Percentiles rank a stretch among this genome's conserved stretches.
Conservation (phyloP, 2,113 vertebrate species). For the Xyliphius kryptos region DNA sequence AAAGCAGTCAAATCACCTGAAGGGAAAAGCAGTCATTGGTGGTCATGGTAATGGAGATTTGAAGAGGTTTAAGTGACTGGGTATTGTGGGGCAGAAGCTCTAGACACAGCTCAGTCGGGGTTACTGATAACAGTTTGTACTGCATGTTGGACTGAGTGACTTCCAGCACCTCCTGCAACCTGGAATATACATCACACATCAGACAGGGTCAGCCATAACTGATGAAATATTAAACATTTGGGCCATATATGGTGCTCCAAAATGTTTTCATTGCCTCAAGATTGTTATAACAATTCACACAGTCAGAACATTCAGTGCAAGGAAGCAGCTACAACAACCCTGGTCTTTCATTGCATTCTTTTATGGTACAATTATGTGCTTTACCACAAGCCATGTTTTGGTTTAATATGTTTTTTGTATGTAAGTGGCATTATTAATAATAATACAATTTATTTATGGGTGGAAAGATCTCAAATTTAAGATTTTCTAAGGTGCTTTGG, state of each 20-base stretch:
- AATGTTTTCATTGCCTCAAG: too few species aligned
- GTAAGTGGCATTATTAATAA: too few species aligned
- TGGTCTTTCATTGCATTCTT: too few species aligned
- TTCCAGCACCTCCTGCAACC: conserved; percentile 46
- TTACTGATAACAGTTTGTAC: conserved; percentile 48
- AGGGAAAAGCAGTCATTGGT: conserved; percentile 50
- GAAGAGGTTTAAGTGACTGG: conserved; percentile 49
- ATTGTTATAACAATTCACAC: too few species aligned
- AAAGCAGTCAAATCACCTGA: conserved; percentile 43
- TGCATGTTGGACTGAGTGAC: conserved; percentile 42
- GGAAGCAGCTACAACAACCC: too few species aligned
- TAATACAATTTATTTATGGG: too few species aligned
- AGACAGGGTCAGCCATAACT: neutral
- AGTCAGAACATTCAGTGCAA: too few species aligned
- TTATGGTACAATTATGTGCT: too few species aligned
- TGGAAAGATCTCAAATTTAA: too few species aligned
- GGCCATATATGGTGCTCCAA: too few species aligned
- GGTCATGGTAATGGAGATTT: conserved; percentile 50
- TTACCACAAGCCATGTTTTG: neutral
- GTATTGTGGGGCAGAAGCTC: conserved; percentile 51
- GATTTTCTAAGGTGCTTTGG: too few species aligned
- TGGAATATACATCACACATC: conserved; percentile 25
- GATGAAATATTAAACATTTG: too few species aligned
- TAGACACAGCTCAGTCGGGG: conserved; percentile 51
- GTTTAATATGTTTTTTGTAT: neutral